Conservation (phyloP, 2,888 invertebrate species). For the Zonitis immaculata region DNA sequence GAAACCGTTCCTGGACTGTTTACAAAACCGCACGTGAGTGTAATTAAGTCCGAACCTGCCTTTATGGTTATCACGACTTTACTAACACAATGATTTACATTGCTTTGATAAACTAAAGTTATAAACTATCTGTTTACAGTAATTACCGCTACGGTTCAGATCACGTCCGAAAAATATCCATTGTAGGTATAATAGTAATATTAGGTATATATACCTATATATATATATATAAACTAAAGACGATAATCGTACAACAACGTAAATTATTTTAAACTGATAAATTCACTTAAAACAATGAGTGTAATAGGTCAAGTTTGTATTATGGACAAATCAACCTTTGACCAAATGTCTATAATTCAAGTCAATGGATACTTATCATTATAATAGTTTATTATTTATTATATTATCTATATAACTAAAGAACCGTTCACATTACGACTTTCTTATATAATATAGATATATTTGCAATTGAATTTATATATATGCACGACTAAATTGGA, state of each 20-base stretch:
- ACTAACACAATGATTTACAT: constrained; percentile 45
- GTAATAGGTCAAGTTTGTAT: not conserved
- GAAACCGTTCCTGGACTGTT: constrained; percentile 34
- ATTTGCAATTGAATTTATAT: too few species aligned
- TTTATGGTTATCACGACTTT: constrained; percentile 47
- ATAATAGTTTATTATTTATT: not conserved
- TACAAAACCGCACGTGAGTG: constrained; percentile 46
- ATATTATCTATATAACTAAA: too few species aligned
- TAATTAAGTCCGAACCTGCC: constrained; percentile 47
- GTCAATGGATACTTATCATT: not conserved
- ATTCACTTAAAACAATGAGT: not conserved
- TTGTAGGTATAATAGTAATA: not conserved
- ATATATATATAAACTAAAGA: not conserved
- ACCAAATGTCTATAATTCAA: not conserved
- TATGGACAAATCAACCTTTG: not conserved
- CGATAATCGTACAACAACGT: not conserved
- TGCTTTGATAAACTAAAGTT: constrained; percentile 45
- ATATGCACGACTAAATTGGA: too few species aligned
- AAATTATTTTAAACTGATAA: constrained; percentile 1
- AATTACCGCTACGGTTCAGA: constrained; percentile 34
- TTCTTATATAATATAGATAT: too few species aligned
- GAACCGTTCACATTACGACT: too few species aligned
- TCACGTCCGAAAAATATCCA: constrained; percentile 27
- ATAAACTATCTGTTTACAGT: constrained; percentile 43
- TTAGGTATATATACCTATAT: too few species aligned